phyloP scores from a whole-genome alignment of 2,888 invertebrate genomes.

The Stratiomys singularior region DNA sequence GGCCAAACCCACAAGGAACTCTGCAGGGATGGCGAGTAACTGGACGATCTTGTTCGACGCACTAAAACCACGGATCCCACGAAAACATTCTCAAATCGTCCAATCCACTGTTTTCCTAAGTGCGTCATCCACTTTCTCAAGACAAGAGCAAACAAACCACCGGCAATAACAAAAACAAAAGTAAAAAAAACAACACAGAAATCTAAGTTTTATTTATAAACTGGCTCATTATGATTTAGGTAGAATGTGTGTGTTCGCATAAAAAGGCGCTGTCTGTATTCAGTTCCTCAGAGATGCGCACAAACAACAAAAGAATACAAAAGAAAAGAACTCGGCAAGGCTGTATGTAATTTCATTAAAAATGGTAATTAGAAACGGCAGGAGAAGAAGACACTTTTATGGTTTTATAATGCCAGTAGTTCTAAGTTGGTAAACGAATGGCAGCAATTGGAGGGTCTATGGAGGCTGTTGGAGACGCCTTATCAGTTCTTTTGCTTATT shows the following conservation, averaged over 20 bases:
- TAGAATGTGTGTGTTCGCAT: neutral
- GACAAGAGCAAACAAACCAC: neutral
- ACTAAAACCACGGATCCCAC: too few species aligned
- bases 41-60: too few species aligned
- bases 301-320: too few species aligned
- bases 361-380: too few species aligned
- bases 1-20: too few species aligned
- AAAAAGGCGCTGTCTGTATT: too few species aligned
- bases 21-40: too few species aligned
- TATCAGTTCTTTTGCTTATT: neutral
- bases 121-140: neutral
- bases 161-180: neutral
- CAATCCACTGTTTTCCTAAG: neutral
- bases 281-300: too few species aligned
- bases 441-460: neutral
- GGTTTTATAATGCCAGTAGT: neutral
- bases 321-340: too few species aligned
- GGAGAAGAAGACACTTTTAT: too few species aligned
- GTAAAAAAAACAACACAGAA: neutral
- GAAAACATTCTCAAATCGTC: too few species aligned
- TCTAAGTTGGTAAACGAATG: neutral
- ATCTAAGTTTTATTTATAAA: constrained; percentile 19
- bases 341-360: too few species aligned
- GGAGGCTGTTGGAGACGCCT: neutral
- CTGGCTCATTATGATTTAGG: constrained; percentile 10